Evolutionary conservation across 2,113 vertebrate species (phyloP).

Genomic region (Pungitius pungitius): DNA sequence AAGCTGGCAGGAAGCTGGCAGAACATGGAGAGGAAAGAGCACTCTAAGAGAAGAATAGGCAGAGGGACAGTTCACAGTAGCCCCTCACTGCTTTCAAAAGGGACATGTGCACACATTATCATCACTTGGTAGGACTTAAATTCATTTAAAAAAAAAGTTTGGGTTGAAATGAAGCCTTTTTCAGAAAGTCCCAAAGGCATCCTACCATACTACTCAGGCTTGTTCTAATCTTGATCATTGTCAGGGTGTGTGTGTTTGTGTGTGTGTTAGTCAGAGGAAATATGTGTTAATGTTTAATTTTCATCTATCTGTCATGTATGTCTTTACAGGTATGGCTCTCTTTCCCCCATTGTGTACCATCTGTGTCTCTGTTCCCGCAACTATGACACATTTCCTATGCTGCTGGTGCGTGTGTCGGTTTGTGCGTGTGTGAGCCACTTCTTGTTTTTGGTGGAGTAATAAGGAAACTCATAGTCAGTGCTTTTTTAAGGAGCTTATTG

Average conservation of each 20-base stretch:
- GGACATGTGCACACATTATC: neutral
- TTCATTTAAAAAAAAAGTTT: no score
- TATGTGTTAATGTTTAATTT: neutral
- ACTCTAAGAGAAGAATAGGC: conserved; percentile 54
- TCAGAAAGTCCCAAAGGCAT: no score
- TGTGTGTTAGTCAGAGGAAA: conserved; percentile 9
- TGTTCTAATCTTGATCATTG: neutral
- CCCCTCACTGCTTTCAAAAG: conserved; percentile 24
- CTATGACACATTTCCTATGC: conserved; percentile 69
- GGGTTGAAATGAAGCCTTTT: no score
- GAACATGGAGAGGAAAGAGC: conserved; percentile 70
- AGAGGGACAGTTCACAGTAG: conserved; percentile 37
- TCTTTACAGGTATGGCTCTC: conserved; percentile 8
- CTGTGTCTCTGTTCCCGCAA: conserved; percentile 43
- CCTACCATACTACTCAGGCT: neutral
- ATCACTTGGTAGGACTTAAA: neutral
- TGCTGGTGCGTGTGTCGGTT: conserved; percentile 14
- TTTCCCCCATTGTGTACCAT: conserved; percentile 36
- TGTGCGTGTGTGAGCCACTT: conserved; percentile 44
- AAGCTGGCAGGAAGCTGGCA: conserved; percentile 71
- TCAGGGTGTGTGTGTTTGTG: conserved; percentile 13
- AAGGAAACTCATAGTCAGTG: conserved; percentile 75
- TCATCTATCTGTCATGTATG: conserved; percentile 24
- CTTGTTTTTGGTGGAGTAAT: conserved; percentile 73
- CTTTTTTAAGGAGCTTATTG: conserved; percentile 54